Evolutionary conservation across 2,888 invertebrate genomes (phyloP).

Genomic region (Erebia palarica): DNA sequence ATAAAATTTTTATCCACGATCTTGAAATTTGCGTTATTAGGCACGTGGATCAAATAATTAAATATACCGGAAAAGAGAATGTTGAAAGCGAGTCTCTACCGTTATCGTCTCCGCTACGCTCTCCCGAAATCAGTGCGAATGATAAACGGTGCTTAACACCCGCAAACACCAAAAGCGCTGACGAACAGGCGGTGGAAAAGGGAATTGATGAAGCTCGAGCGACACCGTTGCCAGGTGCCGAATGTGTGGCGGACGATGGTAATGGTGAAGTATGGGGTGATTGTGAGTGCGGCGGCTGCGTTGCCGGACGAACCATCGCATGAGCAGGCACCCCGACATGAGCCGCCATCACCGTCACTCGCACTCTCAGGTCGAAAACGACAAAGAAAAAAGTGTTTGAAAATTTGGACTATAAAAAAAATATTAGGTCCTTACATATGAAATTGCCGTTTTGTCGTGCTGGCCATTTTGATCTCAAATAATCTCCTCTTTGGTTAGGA

Average conservation of each 20-base stretch:
- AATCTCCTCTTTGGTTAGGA: no score
- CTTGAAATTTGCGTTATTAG: not conserved
- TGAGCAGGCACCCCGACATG: not conserved
- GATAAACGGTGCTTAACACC: not conserved
- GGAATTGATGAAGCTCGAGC: not conserved
- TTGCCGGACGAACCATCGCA: not conserved
- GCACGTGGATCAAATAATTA: constrained; percentile 8
- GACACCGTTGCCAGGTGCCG: not conserved
- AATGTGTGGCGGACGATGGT: not conserved
- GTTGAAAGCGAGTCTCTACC: not conserved
- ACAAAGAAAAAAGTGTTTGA: no score
- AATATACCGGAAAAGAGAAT: not conserved
- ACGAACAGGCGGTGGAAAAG: not conserved
- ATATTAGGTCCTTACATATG: no score
- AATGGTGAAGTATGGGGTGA: not conserved
- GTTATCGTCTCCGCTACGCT: not conserved
- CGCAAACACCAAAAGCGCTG: not conserved
- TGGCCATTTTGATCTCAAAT: no score
- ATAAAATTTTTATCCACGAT: no score
- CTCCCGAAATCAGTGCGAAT: not conserved
- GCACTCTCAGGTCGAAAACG: not conserved
- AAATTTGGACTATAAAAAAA: no score
- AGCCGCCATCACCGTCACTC: not conserved
- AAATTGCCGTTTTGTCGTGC: no score
- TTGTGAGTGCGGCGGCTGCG: not conserved